phyloP scores from a whole-genome alignment of 1,140 invertebrate genomes.

The Heliconius melpomene region DNA sequence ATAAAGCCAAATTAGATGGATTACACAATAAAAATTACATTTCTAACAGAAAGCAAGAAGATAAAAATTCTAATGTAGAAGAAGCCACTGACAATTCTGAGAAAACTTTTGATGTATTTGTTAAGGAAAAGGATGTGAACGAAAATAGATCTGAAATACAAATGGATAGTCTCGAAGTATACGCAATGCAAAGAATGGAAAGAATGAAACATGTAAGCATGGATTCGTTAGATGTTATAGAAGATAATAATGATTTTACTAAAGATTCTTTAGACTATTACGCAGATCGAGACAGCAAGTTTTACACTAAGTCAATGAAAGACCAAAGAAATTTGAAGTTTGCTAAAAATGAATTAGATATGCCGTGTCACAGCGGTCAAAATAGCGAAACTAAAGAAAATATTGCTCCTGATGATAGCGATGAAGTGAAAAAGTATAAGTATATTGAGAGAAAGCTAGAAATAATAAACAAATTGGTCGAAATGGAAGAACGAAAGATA shows the following conservation, averaged over 20 bases:
- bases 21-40: conserved; percentile 76
- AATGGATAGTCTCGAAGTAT: conserved; percentile 83
- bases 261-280: conserved; percentile 78
- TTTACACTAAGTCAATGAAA: conserved; percentile 56
- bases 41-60: conserved; percentile 63
- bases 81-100: conserved; percentile 66
- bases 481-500: conserved; percentile 85
- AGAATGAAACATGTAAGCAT: conserved; percentile 75
- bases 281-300: conserved; percentile 67
- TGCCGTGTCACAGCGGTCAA: conserved; percentile 56
- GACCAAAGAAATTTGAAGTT: conserved; percentile 66
- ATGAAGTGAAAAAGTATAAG: conserved; percentile 81
- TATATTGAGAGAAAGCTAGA: conserved; percentile 85
- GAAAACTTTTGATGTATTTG: conserved; percentile 82
- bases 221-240: conserved; percentile 78
- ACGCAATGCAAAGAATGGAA: conserved; percentile 79
- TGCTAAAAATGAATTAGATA: conserved; percentile 52
- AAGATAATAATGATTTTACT: conserved; percentile 71
- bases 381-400: conserved; percentile 75
- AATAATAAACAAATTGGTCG: conserved; percentile 85
- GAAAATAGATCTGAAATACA: conserved; percentile 82
- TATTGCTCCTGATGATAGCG: conserved; percentile 62
- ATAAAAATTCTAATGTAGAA: conserved; percentile 68
- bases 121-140: conserved; percentile 82
- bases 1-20: conserved; percentile 79